Percentiles rank a stretch among this genome's conserved stretches.
phyloP scores from a whole-genome alignment of 2,797 vertebrate species.

The Ctenosaura bakeri region DNA sequence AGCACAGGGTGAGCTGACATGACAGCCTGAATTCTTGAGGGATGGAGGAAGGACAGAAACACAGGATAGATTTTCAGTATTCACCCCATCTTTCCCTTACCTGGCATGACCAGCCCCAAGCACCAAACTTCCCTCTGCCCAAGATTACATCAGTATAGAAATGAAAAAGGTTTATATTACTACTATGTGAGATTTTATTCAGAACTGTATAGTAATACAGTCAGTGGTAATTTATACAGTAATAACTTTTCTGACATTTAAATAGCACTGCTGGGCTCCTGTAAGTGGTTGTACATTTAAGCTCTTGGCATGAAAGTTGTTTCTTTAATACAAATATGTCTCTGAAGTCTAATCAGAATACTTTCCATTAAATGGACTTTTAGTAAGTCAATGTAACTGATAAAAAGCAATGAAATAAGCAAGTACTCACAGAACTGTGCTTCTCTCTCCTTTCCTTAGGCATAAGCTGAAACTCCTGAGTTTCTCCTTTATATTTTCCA shows the following conservation, averaged over 20 bases:
- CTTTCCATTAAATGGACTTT: constrained; percentile 18
- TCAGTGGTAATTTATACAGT: neutral
- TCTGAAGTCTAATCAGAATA: neutral
- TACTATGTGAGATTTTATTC: neutral
- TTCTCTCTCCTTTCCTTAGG: neutral
- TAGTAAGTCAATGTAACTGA: constrained; percentile 35
- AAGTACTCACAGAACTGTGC: constrained; percentile 31
- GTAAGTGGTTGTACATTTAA: neutral
- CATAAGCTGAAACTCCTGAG: neutral
- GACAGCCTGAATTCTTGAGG: too few relatives aligned
- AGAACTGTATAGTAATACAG: neutral
- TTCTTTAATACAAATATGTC: neutral
- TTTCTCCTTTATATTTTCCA: neutral
- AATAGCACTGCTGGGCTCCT: too few relatives aligned
- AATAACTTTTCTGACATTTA: neutral
- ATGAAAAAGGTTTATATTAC: neutral
- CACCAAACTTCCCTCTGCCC: too few relatives aligned
- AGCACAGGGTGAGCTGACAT: too few relatives aligned
- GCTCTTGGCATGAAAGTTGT: neutral
- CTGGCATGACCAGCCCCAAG: too few relatives aligned
- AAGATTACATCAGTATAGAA: too few relatives aligned
- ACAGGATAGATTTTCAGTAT: too few relatives aligned
- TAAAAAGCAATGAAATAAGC: constrained; percentile 36
- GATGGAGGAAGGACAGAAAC: too few relatives aligned
- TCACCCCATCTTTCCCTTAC: too few relatives aligned